These are phyloP conservation scores for Loriculus beryllinus DNA, from an alignment of 2,797 vertebrate genomes.

Conservation along the genomic window DNA sequence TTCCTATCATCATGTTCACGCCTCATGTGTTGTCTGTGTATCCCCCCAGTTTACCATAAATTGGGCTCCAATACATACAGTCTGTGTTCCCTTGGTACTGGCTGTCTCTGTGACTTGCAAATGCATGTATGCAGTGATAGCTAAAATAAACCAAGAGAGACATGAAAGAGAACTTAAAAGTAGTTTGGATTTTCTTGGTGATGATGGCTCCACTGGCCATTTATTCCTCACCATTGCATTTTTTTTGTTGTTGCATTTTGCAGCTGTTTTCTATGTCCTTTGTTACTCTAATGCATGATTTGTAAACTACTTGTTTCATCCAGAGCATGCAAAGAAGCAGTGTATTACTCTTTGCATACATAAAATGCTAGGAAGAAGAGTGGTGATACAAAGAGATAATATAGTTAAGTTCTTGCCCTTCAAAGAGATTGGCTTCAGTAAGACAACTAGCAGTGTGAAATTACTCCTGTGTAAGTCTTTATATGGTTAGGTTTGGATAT, in stretches of 20 bases:
- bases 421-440: neutral
- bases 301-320: neutral
- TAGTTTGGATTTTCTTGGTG: neutral
- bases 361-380: neutral
- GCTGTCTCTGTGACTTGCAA: neutral
- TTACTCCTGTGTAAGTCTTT: neutral
- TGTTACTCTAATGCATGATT: neutral
- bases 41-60: neutral
- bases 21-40: neutral
- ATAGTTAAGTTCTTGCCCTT: neutral
- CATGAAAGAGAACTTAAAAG: neutral
- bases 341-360: neutral
- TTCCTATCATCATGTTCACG: neutral
- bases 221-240: neutral
- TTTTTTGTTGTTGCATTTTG: neutral
- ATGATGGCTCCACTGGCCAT: neutral
- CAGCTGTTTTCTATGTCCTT: neutral
- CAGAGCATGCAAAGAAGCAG: neutral
- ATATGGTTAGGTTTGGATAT: neutral
- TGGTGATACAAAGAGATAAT: neutral
- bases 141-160: neutral
- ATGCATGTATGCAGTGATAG: neutral
- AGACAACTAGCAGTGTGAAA: neutral
- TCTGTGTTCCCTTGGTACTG: neutral
- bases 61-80: neutral